Base-by-base conservation (phyloP, 1,140 invertebrate genomes). In the Drosophila bifasciata region DNA sequence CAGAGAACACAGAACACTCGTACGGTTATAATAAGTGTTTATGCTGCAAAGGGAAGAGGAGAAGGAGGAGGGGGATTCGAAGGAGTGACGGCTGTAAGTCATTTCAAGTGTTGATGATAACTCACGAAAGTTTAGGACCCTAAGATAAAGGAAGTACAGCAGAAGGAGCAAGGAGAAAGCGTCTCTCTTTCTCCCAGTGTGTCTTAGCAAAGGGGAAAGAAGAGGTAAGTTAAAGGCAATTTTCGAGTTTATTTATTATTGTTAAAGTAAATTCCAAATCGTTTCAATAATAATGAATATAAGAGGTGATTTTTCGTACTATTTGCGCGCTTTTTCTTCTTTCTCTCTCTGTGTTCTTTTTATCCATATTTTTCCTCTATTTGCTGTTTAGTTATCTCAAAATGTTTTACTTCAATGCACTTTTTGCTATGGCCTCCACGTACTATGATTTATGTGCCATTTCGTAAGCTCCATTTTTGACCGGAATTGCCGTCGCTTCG, bases 31-130 rank as follows among this genome's bases (percentile, higher is more conserved):
- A 32, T 32, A 11, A 19, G 61, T 43, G 59, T 43, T 64, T 50
- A 64, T 64, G 40, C 28, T 28, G 11, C 19, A 36, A 28, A 11
- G 0, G 32, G 32, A 25, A 1, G 0, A 7, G 6, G 23, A 5
- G 23, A 6, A 25, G 23, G 5, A 32, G 25, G 32, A 32, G 25
- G 2, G n/a, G n/a, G n/a, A n/a, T n/a, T n/a, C n/a, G n/a, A n/a
- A 13, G 9, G 39, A 41, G 49, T 39, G 62, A n/a, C n/a, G n/a
- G 19, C 25, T 50, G 71, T 60, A 58, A 44, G 60, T 23, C 53
- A 61, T 43, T 64, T 23, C 23, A 53, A 74, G 61, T 64, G 61
- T 63, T 64, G 61, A 63, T 63, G 61, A 63, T 64, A 63, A 64
- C 61, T 64, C 28, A 48, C 21, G 11, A 36, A 39, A 63, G 28